phyloP scores from a whole-genome alignment of 2,888 invertebrate genomes.

The Drosophila histrio region DNA sequence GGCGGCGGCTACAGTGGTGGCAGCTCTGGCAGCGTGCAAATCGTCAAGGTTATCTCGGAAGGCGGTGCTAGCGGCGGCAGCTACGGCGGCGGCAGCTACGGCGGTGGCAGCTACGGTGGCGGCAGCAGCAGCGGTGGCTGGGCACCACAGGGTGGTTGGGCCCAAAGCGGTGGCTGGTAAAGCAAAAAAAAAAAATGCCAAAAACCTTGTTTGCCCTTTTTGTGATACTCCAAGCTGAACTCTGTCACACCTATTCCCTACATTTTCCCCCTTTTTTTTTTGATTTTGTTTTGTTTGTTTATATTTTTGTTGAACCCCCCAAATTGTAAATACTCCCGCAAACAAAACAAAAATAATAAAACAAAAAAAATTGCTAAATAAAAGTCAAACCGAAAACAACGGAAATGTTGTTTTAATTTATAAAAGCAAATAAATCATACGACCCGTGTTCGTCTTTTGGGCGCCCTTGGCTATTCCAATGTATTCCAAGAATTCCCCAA shows the following conservation, averaged over 20 bases:
- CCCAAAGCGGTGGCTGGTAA: constrained; percentile 62
- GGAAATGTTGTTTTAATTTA: constrained; percentile 3
- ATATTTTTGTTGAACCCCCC: constrained; percentile 20
- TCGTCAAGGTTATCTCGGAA: constrained; percentile 43
- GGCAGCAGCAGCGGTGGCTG: constrained; percentile 51
- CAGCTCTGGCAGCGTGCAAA: constrained; percentile 37
- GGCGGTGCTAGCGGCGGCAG: constrained; percentile 38
- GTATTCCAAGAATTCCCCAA: constrained; percentile 3
- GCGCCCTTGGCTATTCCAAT: neutral
- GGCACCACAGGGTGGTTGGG: constrained; percentile 65
- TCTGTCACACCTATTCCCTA: constrained; percentile 9
- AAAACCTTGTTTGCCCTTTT: neutral
- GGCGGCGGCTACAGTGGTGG: constrained; percentile 25
- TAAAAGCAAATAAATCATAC: constrained; percentile 27
- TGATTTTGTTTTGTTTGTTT: constrained; percentile 13
- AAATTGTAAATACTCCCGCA: constrained; percentile 53
- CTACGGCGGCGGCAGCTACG: constrained; percentile 36
- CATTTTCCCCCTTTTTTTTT: neutral
- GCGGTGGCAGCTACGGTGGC: constrained; percentile 34
- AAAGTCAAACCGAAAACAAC: constrained; percentile 13
- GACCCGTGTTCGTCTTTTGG: constrained; percentile 1
- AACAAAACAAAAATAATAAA: constrained; percentile 9
- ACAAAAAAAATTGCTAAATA: constrained; percentile 13
- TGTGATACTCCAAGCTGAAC: constrained; percentile 17
- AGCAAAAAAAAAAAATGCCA: neutral